Conservation (phyloP, 35 echinoderm and acorn worm genomes). For the Holothuria glaberrima region DNA sequence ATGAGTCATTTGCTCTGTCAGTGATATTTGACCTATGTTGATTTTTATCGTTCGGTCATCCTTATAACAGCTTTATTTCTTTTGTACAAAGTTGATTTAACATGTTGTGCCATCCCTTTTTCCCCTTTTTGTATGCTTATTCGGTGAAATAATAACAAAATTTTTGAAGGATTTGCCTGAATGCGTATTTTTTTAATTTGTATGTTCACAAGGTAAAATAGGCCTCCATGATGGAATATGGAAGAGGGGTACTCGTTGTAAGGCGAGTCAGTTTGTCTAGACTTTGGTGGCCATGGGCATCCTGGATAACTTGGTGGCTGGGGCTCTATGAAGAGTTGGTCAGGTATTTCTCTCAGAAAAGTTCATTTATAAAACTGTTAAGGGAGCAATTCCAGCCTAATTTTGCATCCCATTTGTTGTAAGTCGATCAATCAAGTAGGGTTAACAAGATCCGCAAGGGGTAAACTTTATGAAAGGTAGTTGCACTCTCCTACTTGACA, state of each 20-base stretch:
- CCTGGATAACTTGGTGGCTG: background rate
- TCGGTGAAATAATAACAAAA: constrained; percentile 28
- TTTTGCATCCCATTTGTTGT: no score
- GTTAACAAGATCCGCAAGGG: no score
- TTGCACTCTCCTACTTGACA: background rate
- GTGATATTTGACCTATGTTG: no score
- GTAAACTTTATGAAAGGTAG: background rate
- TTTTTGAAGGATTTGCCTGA: constrained; percentile 21
- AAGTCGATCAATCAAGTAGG: constrained; percentile 31
- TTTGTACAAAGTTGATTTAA: constrained; percentile 33
- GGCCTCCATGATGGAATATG: constrained; percentile 40
- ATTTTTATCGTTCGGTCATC: background rate
- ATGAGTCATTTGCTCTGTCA: no score
- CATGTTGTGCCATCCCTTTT: constrained; percentile 8
- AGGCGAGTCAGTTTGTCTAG: constrained; percentile 14
- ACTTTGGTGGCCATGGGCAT: constrained; percentile 35
- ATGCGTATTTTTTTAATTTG: constrained; percentile 37
- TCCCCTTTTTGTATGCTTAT: constrained; percentile 34
- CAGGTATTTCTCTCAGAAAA: constrained; percentile 13
- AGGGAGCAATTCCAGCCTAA: constrained; percentile 16
- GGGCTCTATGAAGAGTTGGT: background rate
- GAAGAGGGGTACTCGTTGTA: background rate
- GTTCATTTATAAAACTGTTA: constrained; percentile 28
- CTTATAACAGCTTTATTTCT: background rate
- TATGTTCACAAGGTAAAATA: background rate